These are phyloP conservation scores for Polypterus senegalus DNA, from an alignment of 2,113 vertebrate genomes.

Conservation along the genomic window DNA sequence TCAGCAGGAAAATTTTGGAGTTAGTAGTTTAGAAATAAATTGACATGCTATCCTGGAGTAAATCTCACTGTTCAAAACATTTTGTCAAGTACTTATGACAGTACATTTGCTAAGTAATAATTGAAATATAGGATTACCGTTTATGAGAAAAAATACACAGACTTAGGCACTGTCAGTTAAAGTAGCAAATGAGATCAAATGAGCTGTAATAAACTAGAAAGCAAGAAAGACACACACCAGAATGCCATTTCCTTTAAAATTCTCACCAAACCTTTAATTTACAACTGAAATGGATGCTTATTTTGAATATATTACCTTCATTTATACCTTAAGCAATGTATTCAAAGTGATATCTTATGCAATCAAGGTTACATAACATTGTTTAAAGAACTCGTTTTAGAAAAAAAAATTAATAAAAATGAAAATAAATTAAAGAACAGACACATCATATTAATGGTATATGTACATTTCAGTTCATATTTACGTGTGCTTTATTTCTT, in stretches of 20 bases:
- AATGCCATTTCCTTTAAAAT: constrained; percentile 18
- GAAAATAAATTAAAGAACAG: constrained; percentile 30
- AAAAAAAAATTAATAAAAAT: constrained; percentile 18
- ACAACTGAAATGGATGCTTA: constrained; percentile 25
- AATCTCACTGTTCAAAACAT: too few relatives aligned
- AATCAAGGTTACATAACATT: constrained; percentile 27
- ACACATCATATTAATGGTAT: constrained; percentile 52
- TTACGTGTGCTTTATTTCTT: constrained; percentile 68
- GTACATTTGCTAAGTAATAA: too few relatives aligned
- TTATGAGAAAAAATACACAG: too few relatives aligned
- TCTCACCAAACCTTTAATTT: constrained; percentile 29
- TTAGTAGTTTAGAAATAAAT: too few relatives aligned
- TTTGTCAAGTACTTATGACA: too few relatives aligned
- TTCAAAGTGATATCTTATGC: constrained; percentile 29
- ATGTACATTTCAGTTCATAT: constrained; percentile 62
- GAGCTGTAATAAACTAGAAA: not conserved
- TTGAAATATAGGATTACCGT: too few relatives aligned
- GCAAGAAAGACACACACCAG: not conserved
- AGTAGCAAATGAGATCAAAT: too few relatives aligned
- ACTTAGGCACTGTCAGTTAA: too few relatives aligned
- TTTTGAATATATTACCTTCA: constrained; percentile 19
- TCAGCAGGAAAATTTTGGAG: too few relatives aligned
- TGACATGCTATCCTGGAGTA: too few relatives aligned
- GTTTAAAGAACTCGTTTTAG: constrained; percentile 22
- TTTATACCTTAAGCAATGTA: constrained; percentile 25